A percentile compares a stretch with the other conserved stretches of the same genome.
Evolutionary conservation across 2,797 vertebrate genomes (phyloP).

Genomic region (Taenioides sp.): DNA sequence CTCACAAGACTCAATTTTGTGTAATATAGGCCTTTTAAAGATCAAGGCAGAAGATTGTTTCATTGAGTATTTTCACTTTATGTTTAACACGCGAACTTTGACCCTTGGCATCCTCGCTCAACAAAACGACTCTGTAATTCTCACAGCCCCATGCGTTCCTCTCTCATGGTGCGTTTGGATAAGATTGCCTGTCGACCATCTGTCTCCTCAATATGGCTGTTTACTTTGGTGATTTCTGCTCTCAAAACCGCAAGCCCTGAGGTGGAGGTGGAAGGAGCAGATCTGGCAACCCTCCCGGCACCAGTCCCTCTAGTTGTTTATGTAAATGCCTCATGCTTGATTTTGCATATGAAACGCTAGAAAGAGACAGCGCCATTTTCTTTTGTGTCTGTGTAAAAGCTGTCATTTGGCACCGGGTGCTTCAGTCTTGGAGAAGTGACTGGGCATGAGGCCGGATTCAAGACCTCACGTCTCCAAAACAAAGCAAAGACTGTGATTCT

Average conservation of each 20-base stretch:
- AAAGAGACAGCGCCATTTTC: constrained; percentile 70
- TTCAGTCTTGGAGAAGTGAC: constrained; percentile 40
- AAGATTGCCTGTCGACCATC: constrained; percentile 67
- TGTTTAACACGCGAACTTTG: background rate
- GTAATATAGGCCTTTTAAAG: no score
- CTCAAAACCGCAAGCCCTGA: constrained; percentile 32
- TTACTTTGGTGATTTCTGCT: constrained; percentile 45
- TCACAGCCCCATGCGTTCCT: constrained; percentile 71
- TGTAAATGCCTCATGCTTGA: constrained; percentile 79
- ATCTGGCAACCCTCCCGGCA: constrained; percentile 66
- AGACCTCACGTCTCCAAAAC: constrained; percentile 40
- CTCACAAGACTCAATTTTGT: no score
- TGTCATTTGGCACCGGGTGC: constrained; percentile 60
- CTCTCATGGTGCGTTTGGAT: constrained; percentile 63
- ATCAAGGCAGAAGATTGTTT: no score
- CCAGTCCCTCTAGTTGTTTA: constrained; percentile 69
- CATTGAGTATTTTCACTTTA: background rate
- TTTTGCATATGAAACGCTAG: constrained; percentile 72
- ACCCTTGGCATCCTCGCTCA: constrained; percentile 20
- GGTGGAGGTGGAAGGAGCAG: constrained; percentile 49
- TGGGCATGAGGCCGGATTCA: constrained; percentile 27
- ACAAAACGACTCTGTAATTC: constrained; percentile 59
- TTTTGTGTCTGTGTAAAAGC: constrained; percentile 71
- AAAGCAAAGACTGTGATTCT: constrained; percentile 42
- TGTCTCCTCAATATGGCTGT: constrained; percentile 71